phyloP scores from a whole-genome alignment of 2,113 vertebrate species.

The Corythaeola cristata region DNA sequence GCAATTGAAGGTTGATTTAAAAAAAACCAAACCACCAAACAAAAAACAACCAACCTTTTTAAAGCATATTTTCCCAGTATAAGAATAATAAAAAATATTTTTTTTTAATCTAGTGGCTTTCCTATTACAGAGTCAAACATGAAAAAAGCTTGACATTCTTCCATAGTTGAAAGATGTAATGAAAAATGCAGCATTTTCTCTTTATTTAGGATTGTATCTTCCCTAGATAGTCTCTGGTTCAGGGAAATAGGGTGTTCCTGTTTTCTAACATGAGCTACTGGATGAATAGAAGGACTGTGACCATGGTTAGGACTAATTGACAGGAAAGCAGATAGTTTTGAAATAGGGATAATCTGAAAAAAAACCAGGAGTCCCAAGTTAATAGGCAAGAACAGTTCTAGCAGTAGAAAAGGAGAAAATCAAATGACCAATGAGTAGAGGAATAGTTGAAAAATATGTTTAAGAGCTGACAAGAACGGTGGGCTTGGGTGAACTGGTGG shows the following conservation, averaged over 20 bases:
- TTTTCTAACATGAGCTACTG: neutral
- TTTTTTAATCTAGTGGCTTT: neutral
- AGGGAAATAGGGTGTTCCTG: neutral
- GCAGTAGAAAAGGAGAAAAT: neutral
- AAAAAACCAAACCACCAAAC: too few relatives aligned
- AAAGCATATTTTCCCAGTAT: neutral
- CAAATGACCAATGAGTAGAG: neutral
- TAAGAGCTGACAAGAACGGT: slow-evolving; percentile 14
- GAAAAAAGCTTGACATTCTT: neutral
- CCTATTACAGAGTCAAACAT: neutral
- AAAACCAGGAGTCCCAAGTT: neutral
- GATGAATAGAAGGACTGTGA: neutral
- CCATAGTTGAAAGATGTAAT: neutral
- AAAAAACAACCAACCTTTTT: neutral
- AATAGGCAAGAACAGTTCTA: neutral
- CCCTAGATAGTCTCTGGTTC: neutral
- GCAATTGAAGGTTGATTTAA: neutral
- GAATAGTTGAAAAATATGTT: neutral
- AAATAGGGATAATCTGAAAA: neutral
- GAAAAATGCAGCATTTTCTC: neutral
- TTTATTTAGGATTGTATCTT: neutral
- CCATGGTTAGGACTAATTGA: neutral
- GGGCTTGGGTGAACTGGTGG: neutral
- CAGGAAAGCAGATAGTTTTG: neutral
- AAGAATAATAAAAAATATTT: neutral